Evolutionary conservation across 53 echinoderm and acorn worm species (phyloP).

Genomic region (Hippasteria phrygiana): DNA sequence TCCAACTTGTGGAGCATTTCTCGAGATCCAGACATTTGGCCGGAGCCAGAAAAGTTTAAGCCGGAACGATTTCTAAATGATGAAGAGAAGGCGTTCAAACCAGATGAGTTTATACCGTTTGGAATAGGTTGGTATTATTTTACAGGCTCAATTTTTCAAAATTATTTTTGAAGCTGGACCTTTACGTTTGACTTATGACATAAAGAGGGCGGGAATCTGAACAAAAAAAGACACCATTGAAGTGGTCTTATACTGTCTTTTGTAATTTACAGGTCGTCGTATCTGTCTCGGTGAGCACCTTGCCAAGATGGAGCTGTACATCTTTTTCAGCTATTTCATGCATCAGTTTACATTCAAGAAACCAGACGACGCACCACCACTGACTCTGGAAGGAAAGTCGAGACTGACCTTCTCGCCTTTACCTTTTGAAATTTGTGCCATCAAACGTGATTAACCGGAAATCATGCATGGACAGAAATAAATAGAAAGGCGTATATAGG

Average conservation of each 20-base stretch:
- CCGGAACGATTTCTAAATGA: conserved; percentile 70
- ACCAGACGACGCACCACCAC: not conserved
- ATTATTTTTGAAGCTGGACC: no score
- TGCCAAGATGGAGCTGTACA: no score
- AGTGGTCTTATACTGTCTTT: not conserved
- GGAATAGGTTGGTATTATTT: conserved; percentile 64
- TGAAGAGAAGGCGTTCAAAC: conserved; percentile 46
- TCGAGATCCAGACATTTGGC: conserved; percentile 59
- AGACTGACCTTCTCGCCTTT: not conserved
- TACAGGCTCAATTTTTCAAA: no score
- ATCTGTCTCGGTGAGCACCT: no score
- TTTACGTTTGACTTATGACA: no score
- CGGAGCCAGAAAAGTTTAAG: conserved; percentile 55
- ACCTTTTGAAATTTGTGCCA: not conserved
- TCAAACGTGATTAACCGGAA: not conserved
- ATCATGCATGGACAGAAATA: no score
- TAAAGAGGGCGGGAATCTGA: not conserved
- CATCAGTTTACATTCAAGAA: not conserved
- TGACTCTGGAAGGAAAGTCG: not conserved
- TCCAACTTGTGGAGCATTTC: conserved; percentile 58
- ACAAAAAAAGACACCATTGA: no score
- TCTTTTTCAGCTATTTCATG: no score
- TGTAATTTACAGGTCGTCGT: not conserved
- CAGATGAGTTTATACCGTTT: conserved; percentile 66
- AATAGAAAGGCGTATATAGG: no score